Evolutionary conservation across 2,888 invertebrate species (phyloP).

Genomic region (Chymomyza amoena): DNA sequence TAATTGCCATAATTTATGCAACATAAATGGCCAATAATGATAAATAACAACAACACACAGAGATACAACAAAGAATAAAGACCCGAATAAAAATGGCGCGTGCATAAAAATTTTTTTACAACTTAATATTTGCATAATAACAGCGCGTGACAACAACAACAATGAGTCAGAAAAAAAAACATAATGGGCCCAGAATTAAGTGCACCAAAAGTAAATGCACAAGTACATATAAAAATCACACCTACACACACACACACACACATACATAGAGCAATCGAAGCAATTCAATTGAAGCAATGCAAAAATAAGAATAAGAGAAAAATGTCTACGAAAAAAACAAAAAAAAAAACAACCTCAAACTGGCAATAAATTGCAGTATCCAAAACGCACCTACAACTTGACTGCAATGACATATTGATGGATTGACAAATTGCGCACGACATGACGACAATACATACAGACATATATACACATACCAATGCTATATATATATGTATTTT

Average conservation of each 20-base stretch:
- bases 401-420: background rate
- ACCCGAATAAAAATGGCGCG: slow-evolving; percentile 62
- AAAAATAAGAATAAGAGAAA: slow-evolving; percentile 37
- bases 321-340: slow-evolving; percentile 5
- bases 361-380: slow-evolving; percentile 50
- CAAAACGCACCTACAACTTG: slow-evolving; percentile 33
- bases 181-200: slow-evolving; percentile 20
- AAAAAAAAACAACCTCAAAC: slow-evolving; percentile 8
- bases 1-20: slow-evolving; percentile 73
- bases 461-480: background rate
- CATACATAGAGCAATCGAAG: slow-evolving; percentile 45
- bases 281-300: slow-evolving; percentile 48
- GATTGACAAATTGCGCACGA: slow-evolving; percentile 61
- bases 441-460: slow-evolving; percentile 6
- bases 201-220: slow-evolving; percentile 7
- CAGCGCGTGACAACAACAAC: slow-evolving; percentile 64
- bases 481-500: background rate
- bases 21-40: slow-evolving; percentile 63
- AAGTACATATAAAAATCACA: slow-evolving; percentile 10
- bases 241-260: slow-evolving; percentile 1
- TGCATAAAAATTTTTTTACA: slow-evolving; percentile 61
- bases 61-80: slow-evolving; percentile 25
- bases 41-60: slow-evolving; percentile 15
- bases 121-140: slow-evolving; percentile 74
- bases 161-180: slow-evolving; percentile 10